These are phyloP conservation scores for Acrossocheilus fasciatus DNA, from an alignment of 2,797 vertebrate species.

Conservation along the genomic window DNA sequence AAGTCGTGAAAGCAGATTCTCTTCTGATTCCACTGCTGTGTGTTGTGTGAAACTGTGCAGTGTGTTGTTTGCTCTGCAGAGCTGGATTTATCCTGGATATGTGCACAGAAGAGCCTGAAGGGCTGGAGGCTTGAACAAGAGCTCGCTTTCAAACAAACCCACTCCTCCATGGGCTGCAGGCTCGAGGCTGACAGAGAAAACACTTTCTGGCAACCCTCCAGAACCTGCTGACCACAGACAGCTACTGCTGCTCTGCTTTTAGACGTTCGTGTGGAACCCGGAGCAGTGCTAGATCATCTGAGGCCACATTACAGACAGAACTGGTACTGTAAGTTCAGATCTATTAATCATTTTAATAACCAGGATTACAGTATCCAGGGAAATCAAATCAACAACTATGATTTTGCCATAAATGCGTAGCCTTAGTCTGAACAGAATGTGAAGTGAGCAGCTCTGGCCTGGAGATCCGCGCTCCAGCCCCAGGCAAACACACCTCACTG, in stretches of 20 bases:
- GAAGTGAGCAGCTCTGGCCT: not conserved
- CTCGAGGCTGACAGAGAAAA: constrained; percentile 36
- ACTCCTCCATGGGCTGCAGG: constrained; percentile 36
- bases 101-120: constrained; percentile 18
- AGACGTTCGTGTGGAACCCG: not conserved
- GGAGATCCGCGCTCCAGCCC: not conserved
- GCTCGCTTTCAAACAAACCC: constrained; percentile 50
- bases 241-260: not conserved
- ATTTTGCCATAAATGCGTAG: not conserved
- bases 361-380: not conserved
- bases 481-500: not conserved
- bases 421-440: not conserved
- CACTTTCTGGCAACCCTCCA: not conserved
- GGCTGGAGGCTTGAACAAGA: constrained; percentile 33
- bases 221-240: not conserved
- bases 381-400: not conserved
- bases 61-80: constrained; percentile 10
- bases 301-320: not conserved
- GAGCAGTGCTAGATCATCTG: not conserved
- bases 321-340: not conserved
- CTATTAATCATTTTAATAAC: not conserved
- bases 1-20: not conserved
- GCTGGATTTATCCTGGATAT: constrained; percentile 30
- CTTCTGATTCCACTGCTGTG: constrained; percentile 14
- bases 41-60: constrained; percentile 17